phyloP scores from a whole-genome alignment of 2,797 vertebrate genomes.

The Poecilia gillii region DNA sequence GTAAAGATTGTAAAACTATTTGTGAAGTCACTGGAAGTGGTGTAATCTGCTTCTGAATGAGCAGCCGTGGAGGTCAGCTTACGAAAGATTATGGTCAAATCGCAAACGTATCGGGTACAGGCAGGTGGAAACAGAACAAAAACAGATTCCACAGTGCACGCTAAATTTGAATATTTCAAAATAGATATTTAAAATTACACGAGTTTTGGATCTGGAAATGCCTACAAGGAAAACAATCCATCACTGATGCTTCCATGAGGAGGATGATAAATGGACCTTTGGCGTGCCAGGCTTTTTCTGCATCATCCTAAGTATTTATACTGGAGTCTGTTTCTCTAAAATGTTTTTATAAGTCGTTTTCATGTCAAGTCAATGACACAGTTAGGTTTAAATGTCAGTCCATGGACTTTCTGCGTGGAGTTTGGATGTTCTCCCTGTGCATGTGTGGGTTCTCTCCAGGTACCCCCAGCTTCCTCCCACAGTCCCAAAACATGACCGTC shows the following conservation, averaged over 20 bases:
- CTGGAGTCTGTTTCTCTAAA: neutral
- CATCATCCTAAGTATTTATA: neutral
- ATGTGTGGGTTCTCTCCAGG: neutral
- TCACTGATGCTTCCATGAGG: neutral
- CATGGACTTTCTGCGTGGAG: neutral
- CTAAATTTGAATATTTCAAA: neutral
- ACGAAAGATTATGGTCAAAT: neutral
- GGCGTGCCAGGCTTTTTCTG: neutral
- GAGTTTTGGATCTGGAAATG: neutral
- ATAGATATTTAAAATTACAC: neutral
- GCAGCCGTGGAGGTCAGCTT: neutral
- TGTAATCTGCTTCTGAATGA: conserved; percentile 16
- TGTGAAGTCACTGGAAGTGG: conserved; percentile 11
- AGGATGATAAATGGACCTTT: neutral
- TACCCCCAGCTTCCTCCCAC: neutral
- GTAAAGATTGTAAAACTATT: conserved; percentile 29
- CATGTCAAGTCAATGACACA: neutral
- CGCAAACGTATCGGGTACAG: neutral
- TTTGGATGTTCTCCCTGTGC: neutral
- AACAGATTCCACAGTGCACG: neutral
- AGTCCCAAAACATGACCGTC: neutral
- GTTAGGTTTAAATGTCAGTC: neutral
- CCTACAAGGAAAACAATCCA: neutral
- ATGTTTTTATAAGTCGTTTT: neutral
- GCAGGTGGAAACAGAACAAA: neutral